phyloP scores from a whole-genome alignment of 2,888 invertebrate genomes.

The Eristalinus aeneus region DNA sequence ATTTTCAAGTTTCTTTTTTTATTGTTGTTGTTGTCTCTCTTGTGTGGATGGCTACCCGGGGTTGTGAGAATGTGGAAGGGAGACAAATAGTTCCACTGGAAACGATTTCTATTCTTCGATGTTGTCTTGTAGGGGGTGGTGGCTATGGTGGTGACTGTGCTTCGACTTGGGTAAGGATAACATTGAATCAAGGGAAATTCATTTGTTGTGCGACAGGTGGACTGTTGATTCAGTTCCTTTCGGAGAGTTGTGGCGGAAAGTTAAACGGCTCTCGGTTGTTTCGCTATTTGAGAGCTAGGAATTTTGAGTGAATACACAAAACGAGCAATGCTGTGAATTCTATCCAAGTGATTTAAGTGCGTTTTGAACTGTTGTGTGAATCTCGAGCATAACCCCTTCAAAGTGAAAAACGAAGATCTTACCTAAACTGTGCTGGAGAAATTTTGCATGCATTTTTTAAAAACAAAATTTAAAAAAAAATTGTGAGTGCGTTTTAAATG shows the following conservation, averaged over 20 bases:
- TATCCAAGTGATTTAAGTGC: background rate
- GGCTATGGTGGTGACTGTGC: slow-evolving; percentile 23
- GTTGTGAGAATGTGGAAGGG: slow-evolving; percentile 44
- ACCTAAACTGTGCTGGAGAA: too few relatives aligned
- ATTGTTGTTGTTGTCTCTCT: slow-evolving; percentile 34
- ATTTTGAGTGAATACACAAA: background rate
- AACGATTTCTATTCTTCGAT: slow-evolving; percentile 26
- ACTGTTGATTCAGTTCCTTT: slow-evolving; percentile 42
- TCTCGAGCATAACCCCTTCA: too few relatives aligned
- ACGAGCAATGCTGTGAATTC: background rate
- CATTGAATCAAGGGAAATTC: slow-evolving; percentile 60
- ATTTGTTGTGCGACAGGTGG: slow-evolving; percentile 62
- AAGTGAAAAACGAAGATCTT: too few relatives aligned
- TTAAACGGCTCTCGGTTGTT: slow-evolving; percentile 13
- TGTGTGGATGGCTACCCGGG: background rate
- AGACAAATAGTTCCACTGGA: slow-evolving; percentile 45
- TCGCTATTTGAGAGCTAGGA: background rate
- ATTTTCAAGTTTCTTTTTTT: slow-evolving; percentile 36
- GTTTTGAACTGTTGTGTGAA: too few relatives aligned
- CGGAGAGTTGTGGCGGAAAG: slow-evolving; percentile 40
- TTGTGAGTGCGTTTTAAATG: too few relatives aligned
- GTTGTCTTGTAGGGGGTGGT: slow-evolving; percentile 26
- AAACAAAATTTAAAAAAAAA: too few relatives aligned
- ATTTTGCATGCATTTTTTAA: too few relatives aligned
- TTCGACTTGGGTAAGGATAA: slow-evolving; percentile 36